Evolutionary conservation across 2,113 vertebrate species (phyloP), one percentile per base, ranked within the genome.

Genomic region (Muscicapa adusta): DNA sequence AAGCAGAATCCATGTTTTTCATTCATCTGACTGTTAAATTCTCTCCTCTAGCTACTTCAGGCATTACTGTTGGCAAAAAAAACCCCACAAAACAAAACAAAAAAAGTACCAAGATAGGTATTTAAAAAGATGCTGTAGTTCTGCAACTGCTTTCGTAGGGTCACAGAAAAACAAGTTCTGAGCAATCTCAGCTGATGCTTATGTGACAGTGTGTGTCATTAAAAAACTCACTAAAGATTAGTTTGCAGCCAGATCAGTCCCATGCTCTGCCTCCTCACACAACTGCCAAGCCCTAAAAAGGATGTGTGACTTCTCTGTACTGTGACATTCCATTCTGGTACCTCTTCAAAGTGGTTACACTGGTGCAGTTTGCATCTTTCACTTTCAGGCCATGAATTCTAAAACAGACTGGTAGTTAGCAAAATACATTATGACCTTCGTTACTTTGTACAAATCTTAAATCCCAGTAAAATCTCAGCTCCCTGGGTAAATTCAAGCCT

Each of bases 251-350:
- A 50, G 17, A 23, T 36, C 18, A 45, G 31, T n/a, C 36, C 63
- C 47, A 25, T 45, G 42, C n/a, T 42, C 28, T 73, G 60, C 25
- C 70, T 84, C 42, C 23, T 51, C 47, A 62, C 33, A 42, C 19
- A 73, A n/a, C 8, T 38, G 42, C 60, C 15, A 26, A 74, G 68
- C 51, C 60, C 68, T 13, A 6, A 31, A 68, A 81, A 47, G 43
- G 53, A 74, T 2, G 8, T 1, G 3, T 19, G 65, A 34, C 33
- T 1, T 2, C 60, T 43, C 38, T 78, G 8, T 6, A 5, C 26
- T 10, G 20, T 18, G 20, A 38, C 43, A 66, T 38, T 48, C 73
- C 56, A 54, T 17, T 10, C 65, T 67, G 57, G 16, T 13, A 33
- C 18, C 38, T 16, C 70, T 87, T 26, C 4, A 4, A 43, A 58